Evolutionary conservation across 2,888 invertebrate genomes (phyloP), one percentile per base, ranked within the genome.

Genomic region (Oscheius sp.): DNA sequence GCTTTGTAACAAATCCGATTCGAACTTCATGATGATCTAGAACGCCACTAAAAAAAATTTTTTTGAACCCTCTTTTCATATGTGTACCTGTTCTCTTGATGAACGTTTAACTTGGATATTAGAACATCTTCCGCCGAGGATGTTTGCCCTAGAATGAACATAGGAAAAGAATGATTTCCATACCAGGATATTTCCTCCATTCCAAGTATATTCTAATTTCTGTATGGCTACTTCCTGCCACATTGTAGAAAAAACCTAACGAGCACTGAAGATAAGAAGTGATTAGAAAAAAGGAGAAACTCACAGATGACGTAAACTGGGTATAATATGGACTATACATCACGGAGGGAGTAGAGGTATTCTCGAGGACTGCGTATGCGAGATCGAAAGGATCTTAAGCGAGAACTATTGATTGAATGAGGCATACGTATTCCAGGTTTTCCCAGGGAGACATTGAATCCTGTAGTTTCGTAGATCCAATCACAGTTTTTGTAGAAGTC

Each of bases 181-280:
- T 28, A 59, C 59, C 59, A 17, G 59, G 44, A 20, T 59, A 59
- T 28, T 59, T 41, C 20, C 59, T 59, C 59, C 59, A 59, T 59
- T 59, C 59, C 24, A 59, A 26, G 28, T 26, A 41, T 8, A 59
- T 28, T 28, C 59, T 20, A 26, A 59, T 59, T 59, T 59, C 59
- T 17, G 59, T 28, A 4, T 59, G 12, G 12, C 26, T 28, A 24
- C 17, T 28, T 26, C 59, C 59, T 8, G 41, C 41, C 8, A 59
- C 17, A 26, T 59, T 59, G 44, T 59, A 59, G n/a, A 59, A 41
- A 26, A 59, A 59, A 6, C 22, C n/a, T 3, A 59, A 44, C n/a
- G 59, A n/a, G 28, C 59, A 59, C 59, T 59, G 30, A 44, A 44
- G 22, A 47, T 2, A 47, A 36, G 14, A 36, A 20, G 20, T 32